Evolutionary conservation across 2,888 invertebrate species (phyloP).

Genomic region (Tiliacea aurago): DNA sequence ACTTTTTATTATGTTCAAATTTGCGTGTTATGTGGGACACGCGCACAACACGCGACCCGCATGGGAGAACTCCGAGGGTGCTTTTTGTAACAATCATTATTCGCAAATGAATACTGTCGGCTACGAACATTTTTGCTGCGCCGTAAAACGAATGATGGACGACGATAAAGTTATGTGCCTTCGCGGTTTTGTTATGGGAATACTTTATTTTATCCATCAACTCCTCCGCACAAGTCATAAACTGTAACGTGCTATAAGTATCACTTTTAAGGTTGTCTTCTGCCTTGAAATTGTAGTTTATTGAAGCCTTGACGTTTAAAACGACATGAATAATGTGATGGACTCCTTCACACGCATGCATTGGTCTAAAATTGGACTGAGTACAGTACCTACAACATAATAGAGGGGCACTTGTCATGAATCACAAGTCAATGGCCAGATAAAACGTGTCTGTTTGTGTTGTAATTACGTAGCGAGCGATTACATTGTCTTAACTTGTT

Average conservation of each 20-base stretch:
- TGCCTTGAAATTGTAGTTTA: constrained; percentile 45
- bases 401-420: constrained; percentile 64
- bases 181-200: constrained; percentile 73
- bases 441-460: constrained; percentile 72
- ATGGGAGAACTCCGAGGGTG: constrained; percentile 74
- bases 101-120: constrained; percentile 75
- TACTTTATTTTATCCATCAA: constrained; percentile 67
- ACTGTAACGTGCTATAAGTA: constrained; percentile 52
- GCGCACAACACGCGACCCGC: constrained; percentile 88
- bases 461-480: constrained; percentile 75
- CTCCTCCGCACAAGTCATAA: constrained; percentile 57
- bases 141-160: constrained; percentile 71
- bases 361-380: constrained; percentile 61
- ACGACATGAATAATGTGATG: constrained; percentile 56
- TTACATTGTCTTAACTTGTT: constrained; percentile 80
- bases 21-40: constrained; percentile 88
- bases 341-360: constrained; percentile 43
- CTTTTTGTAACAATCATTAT: constrained; percentile 75
- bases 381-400: constrained; percentile 47
- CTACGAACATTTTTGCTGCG: constrained; percentile 69
- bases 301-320: constrained; percentile 47
- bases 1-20: constrained; percentile 83
- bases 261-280: constrained; percentile 45
- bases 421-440: constrained; percentile 77
- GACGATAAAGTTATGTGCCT: constrained; percentile 68